Evolutionary conservation across 2,113 vertebrate species (phyloP), one percentile per base, ranked within the genome.

Genomic region (Triplophysa tibetana): DNA sequence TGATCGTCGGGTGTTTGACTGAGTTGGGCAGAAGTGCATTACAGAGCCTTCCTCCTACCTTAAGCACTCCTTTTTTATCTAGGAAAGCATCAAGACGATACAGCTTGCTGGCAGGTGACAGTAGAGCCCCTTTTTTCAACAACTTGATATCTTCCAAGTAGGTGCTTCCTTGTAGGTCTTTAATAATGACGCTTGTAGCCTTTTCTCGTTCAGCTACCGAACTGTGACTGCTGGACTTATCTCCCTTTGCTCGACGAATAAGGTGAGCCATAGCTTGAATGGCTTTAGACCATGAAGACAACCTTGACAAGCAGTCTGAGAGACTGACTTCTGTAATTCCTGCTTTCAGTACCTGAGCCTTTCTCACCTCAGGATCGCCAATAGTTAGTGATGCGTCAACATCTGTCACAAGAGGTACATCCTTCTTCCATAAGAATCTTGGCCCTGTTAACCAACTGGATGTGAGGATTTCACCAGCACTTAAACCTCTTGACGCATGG

Each of bases 221-320:
- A 52, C 50, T 33, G 26, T 56, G 70, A 8, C 17, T 38, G 12
- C 8, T 64, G 61, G 43, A 77, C 19, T 77, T 65, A 19, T 52
- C 23, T 2, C 41, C 23, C 17, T 63, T 77, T 8, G 41, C 61
- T 48, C 9, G 1, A 9, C 77, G 24, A 26, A 79, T 13, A 2
- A 65, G 56, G 26, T 41, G 48, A 50, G 68, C 33, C 11, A 80
- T 26, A 38, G 69, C 69, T 74, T 52, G 33, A 0, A 64, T 23
- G 23, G 69, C 69, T 73, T 19, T 2, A 33, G 60, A 73, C 45
- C n/a, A 80, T 29, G 78, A 73, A 23, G 69, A n/a, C n/a, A n/a
- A n/a, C n/a, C n/a, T n/a, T n/a, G n/a, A n/a, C n/a, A n/a, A n/a
- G n/a, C n/a, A n/a, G n/a, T n/a, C n/a, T n/a, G n/a, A n/a, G n/a